These are phyloP conservation scores for Amphipoea lucens DNA, from an alignment of 2,888 invertebrate genomes.

Conservation along the genomic window DNA sequence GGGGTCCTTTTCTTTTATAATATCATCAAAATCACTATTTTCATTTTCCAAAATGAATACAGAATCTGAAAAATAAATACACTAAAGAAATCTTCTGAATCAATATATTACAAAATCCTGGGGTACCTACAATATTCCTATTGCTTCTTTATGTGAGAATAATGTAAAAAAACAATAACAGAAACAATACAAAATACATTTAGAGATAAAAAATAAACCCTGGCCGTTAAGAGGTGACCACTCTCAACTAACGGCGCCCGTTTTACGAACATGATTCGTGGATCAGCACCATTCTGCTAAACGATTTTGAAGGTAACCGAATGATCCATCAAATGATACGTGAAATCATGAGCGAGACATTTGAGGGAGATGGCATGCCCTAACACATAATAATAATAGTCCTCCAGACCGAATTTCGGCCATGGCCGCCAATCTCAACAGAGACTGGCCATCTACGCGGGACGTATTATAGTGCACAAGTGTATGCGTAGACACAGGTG, in stretches of 20 bases:
- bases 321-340: neutral
- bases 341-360: neutral
- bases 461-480: neutral
- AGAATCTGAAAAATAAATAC: slow-evolving; percentile 63
- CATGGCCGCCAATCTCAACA: neutral
- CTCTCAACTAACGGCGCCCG: neutral
- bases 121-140: neutral
- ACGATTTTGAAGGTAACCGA: neutral
- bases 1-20: slow-evolving; percentile 87
- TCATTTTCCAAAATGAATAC: slow-evolving; percentile 48
- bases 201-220: neutral
- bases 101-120: neutral
- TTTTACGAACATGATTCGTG: neutral
- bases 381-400: neutral
- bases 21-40: slow-evolving; percentile 59
- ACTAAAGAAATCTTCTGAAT: neutral
- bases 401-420: neutral
- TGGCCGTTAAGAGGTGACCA: neutral
- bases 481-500: neutral
- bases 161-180: neutral
- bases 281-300: neutral
- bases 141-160: neutral
- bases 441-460: neutral
- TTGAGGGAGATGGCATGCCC: neutral
- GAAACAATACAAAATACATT: neutral